phyloP scores from a whole-genome alignment of 2,113 vertebrate genomes.

The Ochotona princeps region DNA sequence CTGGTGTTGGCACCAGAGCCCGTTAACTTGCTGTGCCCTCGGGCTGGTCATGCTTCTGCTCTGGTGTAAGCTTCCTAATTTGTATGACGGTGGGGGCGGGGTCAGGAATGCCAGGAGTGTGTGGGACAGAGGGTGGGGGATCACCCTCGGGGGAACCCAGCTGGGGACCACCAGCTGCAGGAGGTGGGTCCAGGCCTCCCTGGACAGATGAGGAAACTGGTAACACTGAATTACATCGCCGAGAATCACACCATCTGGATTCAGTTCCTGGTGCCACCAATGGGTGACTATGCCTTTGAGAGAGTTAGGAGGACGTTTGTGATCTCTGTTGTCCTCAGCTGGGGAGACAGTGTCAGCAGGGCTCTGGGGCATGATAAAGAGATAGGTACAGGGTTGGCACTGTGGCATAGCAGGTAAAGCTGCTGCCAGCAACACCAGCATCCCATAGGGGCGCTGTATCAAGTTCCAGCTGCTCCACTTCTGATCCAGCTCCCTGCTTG shows the following conservation, averaged over 20 bases:
- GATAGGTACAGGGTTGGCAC: no score
- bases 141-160: background rate
- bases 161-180: background rate
- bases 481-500: no score
- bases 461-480: no score
- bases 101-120: no score
- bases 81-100: background rate
- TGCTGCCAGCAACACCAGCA: no score
- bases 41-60: background rate
- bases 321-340: background rate
- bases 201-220: background rate
- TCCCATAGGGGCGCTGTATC: no score
- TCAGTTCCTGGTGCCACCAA: background rate
- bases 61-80: background rate
- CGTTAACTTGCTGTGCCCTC: background rate
- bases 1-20: background rate
- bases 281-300: background rate
- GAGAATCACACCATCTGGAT: background rate
- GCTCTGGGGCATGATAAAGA: background rate
- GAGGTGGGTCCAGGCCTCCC: background rate
- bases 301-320: background rate
- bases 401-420: no score
- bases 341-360: background rate
- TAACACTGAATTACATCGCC: background rate
- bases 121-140: background rate